These are phyloP conservation scores for Clarias pachynema DNA, from an alignment of 2,797 vertebrate species.

Conservation along the genomic window DNA sequence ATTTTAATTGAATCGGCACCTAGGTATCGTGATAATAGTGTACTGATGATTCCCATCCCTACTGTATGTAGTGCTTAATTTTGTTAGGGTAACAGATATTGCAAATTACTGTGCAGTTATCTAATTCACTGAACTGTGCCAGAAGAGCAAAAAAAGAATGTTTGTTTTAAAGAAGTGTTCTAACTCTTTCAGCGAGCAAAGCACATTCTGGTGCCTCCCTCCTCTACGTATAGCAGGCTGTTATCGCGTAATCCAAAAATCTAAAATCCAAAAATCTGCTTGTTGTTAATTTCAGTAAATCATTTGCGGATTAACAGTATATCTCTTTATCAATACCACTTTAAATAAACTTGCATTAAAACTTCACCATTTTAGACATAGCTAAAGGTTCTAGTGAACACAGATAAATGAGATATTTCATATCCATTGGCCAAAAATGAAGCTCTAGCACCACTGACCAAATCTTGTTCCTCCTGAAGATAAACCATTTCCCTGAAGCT, in stretches of 20 bases:
- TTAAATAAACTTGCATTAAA: neutral
- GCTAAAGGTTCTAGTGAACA: neutral
- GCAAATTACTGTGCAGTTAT: neutral
- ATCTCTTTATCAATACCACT: neutral
- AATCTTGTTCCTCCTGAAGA: neutral
- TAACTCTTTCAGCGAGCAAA: neutral
- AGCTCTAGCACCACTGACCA: neutral
- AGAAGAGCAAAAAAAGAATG: neutral
- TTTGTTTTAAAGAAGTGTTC: neutral
- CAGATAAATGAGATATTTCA: constrained; percentile 15
- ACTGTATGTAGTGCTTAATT: neutral
- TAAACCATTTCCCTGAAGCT: neutral
- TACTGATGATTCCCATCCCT: too few relatives aligned
- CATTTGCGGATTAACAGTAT: neutral
- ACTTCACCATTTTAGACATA: neutral
- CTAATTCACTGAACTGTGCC: neutral
- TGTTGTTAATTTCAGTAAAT: neutral
- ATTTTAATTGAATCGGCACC: too few relatives aligned
- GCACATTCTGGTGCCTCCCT: neutral
- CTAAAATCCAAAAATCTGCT: neutral
- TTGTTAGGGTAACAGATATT: neutral
- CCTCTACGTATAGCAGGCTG: neutral
- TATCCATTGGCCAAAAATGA: constrained; percentile 2
- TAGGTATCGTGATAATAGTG: too few relatives aligned
- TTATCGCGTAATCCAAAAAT: neutral